These are phyloP conservation scores for Pyrochroa serraticornis DNA, from an alignment of 2,888 invertebrate species.

Conservation along the genomic window DNA sequence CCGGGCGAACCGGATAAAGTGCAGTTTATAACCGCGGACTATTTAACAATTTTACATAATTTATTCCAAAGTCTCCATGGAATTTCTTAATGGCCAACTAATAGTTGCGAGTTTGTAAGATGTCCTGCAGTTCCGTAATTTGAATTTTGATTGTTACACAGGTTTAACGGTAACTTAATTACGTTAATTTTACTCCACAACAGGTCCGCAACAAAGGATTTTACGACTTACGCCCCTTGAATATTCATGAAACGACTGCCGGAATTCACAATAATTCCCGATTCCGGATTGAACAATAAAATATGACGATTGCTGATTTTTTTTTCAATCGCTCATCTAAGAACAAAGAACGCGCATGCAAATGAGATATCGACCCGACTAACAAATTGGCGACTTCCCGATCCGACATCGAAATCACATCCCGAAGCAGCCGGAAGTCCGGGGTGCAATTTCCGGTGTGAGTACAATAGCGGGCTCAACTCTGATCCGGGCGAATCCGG, in stretches of 20 bases:
- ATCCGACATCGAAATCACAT: conserved; percentile 49
- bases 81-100: conserved; percentile 16
- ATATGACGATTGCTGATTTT: neutral
- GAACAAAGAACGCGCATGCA: conserved; percentile 26
- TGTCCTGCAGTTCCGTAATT: conserved; percentile 1
- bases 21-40: conserved; percentile 4
- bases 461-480: conserved; percentile 48
- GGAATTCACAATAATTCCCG: neutral
- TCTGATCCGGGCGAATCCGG: conserved; percentile 47
- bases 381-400: conserved; percentile 54
- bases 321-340: conserved; percentile 11
- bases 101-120: conserved; percentile 15
- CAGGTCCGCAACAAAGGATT: neutral
- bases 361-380: conserved; percentile 42
- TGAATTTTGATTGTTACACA: conserved; percentile 1
- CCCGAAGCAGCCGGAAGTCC: conserved; percentile 52
- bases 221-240: neutral
- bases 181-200: neutral
- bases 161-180: conserved; percentile 5
- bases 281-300: no score
- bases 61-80: conserved; percentile 15
- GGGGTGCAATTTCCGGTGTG: conserved; percentile 53
- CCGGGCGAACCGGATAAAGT: neutral
- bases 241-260: conserved; percentile 1
- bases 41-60: conserved; percentile 21